Evolutionary conservation across 64 coral and sea anemone species (phyloP), one percentile per base, ranked within the genome.

Genomic region (Porites lutea): DNA sequence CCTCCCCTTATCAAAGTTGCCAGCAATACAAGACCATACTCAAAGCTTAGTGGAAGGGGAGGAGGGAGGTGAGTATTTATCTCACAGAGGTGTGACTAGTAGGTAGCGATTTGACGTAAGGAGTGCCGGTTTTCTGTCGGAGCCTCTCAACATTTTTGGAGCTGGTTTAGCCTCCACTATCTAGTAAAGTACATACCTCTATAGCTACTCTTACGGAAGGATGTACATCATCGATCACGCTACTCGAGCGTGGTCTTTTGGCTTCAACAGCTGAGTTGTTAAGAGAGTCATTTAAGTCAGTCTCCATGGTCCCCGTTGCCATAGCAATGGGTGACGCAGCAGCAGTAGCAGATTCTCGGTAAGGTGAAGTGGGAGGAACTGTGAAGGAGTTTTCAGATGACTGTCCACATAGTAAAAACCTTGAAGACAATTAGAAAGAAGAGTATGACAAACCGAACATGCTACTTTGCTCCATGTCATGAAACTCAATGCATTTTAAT

Each of bases 191-290:
- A 59, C 68, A 3, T 75, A 96, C 95, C 95, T 97, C 95, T 82
- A 97, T 97, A 50, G 95, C 95, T 8, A 92, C 92, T 48, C 95
- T 88, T 3, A 97, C 89, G 47, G 95, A 80, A 65, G 95, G 92
- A 16, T 93, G 95, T 6, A 97, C 92, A 91, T 97, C 95, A 52
- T 97, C 95, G 23, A 97, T 97, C 92, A 97, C 88, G 37, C 95
- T 97, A 70, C 95, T 97, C 16, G 95, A 97, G 63, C 95, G 66
- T 6, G 95, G 82, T 79, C 95, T 87, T 72, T 97, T 97, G 6
- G 95, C 82, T 58, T 97, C 95, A 43, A 96, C 87, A 66, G 82
- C 79, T 14, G 95, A 97, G 44, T 72, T 95, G 65, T 95, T 95
- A 64, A 90, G 77, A 23, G 80, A 91, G 59, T 94, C 95, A 82